These are phyloP conservation scores for Boulengeromyrus knoepffleri DNA, from an alignment of 2,113 vertebrate genomes.

Conservation along the genomic window DNA sequence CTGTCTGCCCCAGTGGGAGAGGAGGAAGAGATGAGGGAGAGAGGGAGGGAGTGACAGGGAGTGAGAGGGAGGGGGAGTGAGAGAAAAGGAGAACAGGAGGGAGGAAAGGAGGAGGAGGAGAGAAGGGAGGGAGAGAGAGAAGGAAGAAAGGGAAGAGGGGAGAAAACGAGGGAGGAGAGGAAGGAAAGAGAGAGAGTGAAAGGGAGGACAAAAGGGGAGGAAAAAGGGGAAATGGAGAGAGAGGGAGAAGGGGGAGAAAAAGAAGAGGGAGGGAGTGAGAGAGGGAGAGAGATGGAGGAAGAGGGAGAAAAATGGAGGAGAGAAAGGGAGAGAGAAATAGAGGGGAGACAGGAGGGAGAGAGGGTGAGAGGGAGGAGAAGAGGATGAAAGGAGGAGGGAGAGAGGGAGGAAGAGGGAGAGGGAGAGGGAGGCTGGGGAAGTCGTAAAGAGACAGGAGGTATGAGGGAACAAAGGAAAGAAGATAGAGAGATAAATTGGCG, in stretches of 20 bases:
- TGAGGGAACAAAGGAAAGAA: not conserved
- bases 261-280: too few species aligned
- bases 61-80: too few species aligned
- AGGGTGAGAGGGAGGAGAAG: conserved; percentile 32
- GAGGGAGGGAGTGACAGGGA: not conserved
- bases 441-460: not conserved
- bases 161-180: not conserved
- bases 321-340: too few species aligned
- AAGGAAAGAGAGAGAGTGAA: too few species aligned
- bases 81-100: not conserved
- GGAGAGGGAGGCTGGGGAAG: not conserved
- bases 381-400: conserved; percentile 15
- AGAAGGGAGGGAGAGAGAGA: not conserved
- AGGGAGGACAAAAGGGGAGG: not conserved
- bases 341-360: too few species aligned
- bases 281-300: too few species aligned
- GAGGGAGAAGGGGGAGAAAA: not conserved
- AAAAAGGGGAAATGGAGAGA: not conserved
- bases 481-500: not conserved
- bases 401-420: not conserved
- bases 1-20: conserved; percentile 10
- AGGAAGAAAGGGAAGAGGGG: not conserved
- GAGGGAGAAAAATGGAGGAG: too few species aligned
- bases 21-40: not conserved
- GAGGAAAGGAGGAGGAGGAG: not conserved